A percentile compares a stretch with the other conserved stretches of the same genome.
Evolutionary conservation across 1,140 invertebrate genomes (phyloP).

Genomic region (Doryteuthis pealeii): DNA sequence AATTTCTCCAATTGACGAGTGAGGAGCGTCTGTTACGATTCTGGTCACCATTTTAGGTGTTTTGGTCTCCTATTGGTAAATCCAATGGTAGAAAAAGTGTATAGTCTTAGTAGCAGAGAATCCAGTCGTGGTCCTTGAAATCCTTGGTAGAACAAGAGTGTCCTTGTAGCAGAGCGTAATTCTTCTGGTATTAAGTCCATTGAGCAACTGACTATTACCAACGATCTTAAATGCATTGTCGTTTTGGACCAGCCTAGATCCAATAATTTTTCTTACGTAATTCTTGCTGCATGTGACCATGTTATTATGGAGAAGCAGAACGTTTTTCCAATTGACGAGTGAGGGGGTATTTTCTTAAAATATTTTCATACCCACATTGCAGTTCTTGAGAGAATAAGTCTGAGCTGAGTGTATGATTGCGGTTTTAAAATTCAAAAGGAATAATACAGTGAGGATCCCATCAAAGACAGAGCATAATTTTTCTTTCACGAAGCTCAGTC

Average conservation of each 20-base stretch:
- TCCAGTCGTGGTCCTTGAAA: no score
- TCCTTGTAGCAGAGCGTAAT: no score
- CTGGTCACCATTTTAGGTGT: no score
- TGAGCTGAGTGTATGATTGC: neutral
- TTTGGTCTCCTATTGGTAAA: no score
- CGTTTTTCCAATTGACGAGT: neutral
- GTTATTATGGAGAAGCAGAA: neutral
- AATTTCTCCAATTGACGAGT: no score
- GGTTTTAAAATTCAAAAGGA: neutral
- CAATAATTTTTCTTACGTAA: neutral
- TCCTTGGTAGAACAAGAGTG: no score
- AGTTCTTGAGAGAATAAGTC: neutral
- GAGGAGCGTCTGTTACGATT: no score
- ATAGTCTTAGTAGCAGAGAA: no score
- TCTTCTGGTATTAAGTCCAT: no score
- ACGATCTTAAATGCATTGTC: no score
- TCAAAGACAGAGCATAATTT: neutral
- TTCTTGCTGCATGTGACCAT: neutral
- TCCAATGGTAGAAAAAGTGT: no score
- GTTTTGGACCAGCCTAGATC: neutral
- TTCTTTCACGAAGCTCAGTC: neutral
- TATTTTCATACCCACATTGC: neutral
- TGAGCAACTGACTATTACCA: no score
- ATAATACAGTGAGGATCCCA: neutral
- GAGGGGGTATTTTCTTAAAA: neutral